Base-by-base conservation (phyloP, 2,797 vertebrate species). In the Rhodeus uyekii region DNA sequence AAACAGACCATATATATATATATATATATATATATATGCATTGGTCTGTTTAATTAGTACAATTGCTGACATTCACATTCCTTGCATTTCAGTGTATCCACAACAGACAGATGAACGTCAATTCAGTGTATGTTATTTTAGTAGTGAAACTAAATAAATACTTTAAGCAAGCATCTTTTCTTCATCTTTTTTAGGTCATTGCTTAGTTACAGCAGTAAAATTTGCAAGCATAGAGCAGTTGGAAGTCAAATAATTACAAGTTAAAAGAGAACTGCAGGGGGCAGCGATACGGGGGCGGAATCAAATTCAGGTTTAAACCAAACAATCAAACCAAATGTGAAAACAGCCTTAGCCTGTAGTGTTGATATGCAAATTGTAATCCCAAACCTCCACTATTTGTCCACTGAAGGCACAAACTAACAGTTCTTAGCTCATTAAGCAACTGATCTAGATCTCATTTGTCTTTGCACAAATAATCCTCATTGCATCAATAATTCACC, bases 401-500 rank as follows among this genome's bases (percentile, higher is more conserved):
- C 48, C 19, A 44, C 19, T 69, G 27, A 60, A 44, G 53, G 50
- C 34, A 24, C 34, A 84, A 22, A 46, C 64, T 39, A 71, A 72
- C 61, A 38, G 34, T 46, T 16, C 18, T 22, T 34, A n/a, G 18
- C 34, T 77, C 60, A 53, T 80, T 78, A 85, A 84, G 78, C 74
- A 53, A 78, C 48, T 48, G 75, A 18, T 16, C 8, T 48, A 61
- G 18, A 78, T 53, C 53, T 81, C 81, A 83, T 85, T 81, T 81
- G 42, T 85, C 78, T 85, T 78, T 50, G 61, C 38, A 39, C 81
- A 83, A 83, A 86, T 87, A 63, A 83, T 83, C 77, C 77, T 88
- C 83, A 81, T 42, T 78, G 86, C 85, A 93, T 94, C 90, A 93
- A 94, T 94, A 93, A 93, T 93, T 93, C 87, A 94, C 78, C 84